Evolutionary conservation across 2,113 vertebrate genomes (phyloP).

Genomic region (Colistium nudipinnis): DNA sequence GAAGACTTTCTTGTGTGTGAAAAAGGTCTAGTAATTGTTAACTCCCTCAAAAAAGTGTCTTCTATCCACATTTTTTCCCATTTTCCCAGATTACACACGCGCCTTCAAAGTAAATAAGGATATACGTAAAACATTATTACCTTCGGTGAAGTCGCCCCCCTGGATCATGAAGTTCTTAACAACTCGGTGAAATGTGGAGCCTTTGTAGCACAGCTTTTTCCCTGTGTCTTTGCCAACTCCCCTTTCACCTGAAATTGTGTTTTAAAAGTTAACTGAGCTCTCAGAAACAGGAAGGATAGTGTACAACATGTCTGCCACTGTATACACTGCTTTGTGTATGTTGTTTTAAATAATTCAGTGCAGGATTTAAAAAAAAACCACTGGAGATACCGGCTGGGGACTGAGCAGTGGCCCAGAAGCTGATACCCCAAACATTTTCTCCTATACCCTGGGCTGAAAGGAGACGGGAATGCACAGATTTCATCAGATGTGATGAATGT

Average conservation of each 20-base stretch:
- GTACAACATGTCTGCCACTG: background rate
- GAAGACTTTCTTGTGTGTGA: background rate
- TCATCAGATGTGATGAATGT: slow-evolving; percentile 42
- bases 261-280: slow-evolving; percentile 34
- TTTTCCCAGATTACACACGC: background rate
- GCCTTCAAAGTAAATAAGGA: background rate
- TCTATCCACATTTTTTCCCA: background rate
- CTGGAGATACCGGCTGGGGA: background rate
- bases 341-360: slow-evolving; percentile 10
- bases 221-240: slow-evolving; percentile 94
- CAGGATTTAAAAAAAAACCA: slow-evolving; percentile 35
- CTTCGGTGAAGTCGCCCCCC: slow-evolving; percentile 99
- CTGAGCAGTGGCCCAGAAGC: slow-evolving; percentile 16
- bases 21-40: background rate
- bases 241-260: slow-evolving; percentile 91
- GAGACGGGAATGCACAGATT: slow-evolving; percentile 26
- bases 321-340: slow-evolving; percentile 10
- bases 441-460: slow-evolving; percentile 1
- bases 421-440: background rate
- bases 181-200: slow-evolving; percentile 97
- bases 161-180: slow-evolving; percentile 99
- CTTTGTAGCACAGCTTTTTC: slow-evolving; percentile 98
- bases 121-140: slow-evolving; percentile 68
- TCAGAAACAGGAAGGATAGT: background rate
- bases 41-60: background rate